These are phyloP conservation scores for Mesochorus sp. DNA, from an alignment of 2,888 invertebrate species.

Conservation along the genomic window DNA sequence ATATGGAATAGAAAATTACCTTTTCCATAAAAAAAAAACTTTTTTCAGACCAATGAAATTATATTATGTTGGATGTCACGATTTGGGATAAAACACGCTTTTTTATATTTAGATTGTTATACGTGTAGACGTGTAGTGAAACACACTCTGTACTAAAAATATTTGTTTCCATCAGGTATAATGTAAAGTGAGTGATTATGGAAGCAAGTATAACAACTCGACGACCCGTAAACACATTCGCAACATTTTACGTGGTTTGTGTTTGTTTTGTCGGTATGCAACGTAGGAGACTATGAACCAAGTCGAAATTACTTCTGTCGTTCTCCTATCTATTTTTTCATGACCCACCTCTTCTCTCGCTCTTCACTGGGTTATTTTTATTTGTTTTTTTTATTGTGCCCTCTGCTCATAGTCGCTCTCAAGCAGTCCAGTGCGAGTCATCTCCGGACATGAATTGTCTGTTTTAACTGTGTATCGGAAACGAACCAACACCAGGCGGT, in stretches of 20 bases:
- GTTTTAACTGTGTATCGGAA: slow-evolving; percentile 12
- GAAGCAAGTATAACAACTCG: neutral
- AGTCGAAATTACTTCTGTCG: neutral
- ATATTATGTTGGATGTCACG: no score
- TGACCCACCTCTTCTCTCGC: neutral
- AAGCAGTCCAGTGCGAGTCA: slow-evolving; percentile 1
- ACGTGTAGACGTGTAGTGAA: no score
- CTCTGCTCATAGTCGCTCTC: neutral
- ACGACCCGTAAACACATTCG: neutral
- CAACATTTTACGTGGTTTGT: neutral
- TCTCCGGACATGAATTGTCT: slow-evolving; percentile 27
- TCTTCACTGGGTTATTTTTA: no score
- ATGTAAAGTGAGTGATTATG: no score
- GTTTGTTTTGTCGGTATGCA: neutral
- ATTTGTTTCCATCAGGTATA: no score
- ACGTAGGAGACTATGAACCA: neutral
- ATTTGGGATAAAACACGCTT: no score
- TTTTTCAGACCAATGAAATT: no score
- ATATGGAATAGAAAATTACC: no score
- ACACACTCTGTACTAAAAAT: no score
- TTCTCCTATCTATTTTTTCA: neutral
- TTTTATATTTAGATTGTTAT: no score
- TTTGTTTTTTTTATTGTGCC: neutral
- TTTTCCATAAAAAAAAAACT: no score
- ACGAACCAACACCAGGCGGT: slow-evolving; percentile 1